A percentile compares a stretch with the other conserved stretches of the same genome.
These are phyloP conservation scores for Omphaloscelis lunosa DNA, from an alignment of 2,888 invertebrate genomes.

Conservation along the genomic window DNA sequence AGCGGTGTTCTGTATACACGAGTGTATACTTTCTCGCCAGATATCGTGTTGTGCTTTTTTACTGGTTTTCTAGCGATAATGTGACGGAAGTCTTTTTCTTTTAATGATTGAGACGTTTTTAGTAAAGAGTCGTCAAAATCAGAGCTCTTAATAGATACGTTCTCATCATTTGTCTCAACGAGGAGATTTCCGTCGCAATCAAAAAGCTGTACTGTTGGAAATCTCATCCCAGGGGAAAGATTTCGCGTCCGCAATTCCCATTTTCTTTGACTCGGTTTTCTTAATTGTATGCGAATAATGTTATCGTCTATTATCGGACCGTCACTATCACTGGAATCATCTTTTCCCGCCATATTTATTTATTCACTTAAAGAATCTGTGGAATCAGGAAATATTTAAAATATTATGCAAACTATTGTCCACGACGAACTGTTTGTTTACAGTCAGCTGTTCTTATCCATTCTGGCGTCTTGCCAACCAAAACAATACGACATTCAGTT, in stretches of 20 bases:
- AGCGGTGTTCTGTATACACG: slow-evolving; percentile 81
- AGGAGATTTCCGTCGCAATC: slow-evolving; percentile 92
- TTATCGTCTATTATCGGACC: slow-evolving; percentile 89
- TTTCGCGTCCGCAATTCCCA: slow-evolving; percentile 92
- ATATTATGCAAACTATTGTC: slow-evolving; percentile 73
- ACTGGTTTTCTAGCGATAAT: slow-evolving; percentile 79
- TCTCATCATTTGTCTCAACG: slow-evolving; percentile 91
- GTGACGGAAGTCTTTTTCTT: slow-evolving; percentile 85
- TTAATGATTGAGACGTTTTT: slow-evolving; percentile 81
- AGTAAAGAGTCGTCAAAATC: slow-evolving; percentile 78
- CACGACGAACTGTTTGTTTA: slow-evolving; percentile 87
- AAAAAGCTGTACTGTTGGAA: slow-evolving; percentile 92
- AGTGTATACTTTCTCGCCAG: slow-evolving; percentile 86
- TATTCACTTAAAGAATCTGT: slow-evolving; percentile 68
- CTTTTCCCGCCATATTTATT: slow-evolving; percentile 81
- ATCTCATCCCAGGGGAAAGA: slow-evolving; percentile 90
- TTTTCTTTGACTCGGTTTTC: slow-evolving; percentile 91
- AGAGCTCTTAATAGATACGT: slow-evolving; percentile 87
- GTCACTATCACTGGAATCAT: slow-evolving; percentile 84
- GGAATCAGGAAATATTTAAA: slow-evolving; percentile 65
- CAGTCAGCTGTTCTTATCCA: slow-evolving; percentile 86
- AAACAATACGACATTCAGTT: slow-evolving; percentile 85
- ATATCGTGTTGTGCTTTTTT: slow-evolving; percentile 86
- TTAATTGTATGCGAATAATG: slow-evolving; percentile 91
- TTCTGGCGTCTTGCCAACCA: slow-evolving; percentile 84